Conservation (phyloP, 2,113 vertebrate genomes). For the Callopanchax toddi region DNA sequence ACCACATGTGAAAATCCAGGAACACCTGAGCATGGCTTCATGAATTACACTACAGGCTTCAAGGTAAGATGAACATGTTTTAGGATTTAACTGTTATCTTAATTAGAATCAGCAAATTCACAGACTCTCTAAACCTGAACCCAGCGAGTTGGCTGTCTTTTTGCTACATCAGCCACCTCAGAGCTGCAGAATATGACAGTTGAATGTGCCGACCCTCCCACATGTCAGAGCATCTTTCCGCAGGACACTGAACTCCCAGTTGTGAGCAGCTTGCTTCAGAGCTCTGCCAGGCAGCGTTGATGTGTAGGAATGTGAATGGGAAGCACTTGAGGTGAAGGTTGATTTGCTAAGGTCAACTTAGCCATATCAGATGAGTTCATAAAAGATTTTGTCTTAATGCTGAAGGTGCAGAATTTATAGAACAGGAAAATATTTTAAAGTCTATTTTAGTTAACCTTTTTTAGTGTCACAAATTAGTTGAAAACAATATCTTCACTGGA, state of each 20-base stretch:
- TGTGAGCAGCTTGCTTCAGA: neutral
- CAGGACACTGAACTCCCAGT: conserved; percentile 1
- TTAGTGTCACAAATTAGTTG: conserved; percentile 53
- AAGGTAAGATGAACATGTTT: conserved; percentile 82
- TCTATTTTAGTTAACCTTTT: conserved; percentile 16
- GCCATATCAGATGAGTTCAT: neutral
- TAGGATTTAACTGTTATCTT: too few species aligned
- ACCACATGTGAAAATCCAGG: conserved; percentile 95
- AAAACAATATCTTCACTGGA: neutral
- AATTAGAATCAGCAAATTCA: neutral
- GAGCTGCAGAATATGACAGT: neutral
- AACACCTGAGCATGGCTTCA: conserved; percentile 89
- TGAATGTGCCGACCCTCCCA: neutral
- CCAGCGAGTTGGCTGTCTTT: neutral
- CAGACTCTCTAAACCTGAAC: neutral
- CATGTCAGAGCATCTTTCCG: neutral
- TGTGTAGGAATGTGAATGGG: neutral
- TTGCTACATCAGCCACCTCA: neutral
- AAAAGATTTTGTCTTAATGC: neutral
- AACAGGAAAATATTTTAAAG: too few species aligned
- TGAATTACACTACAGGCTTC: conserved; percentile 95
- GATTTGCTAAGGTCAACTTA: too few species aligned
- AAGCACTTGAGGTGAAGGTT: neutral
- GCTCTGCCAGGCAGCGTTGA: neutral
- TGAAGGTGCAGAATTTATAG: neutral